These are phyloP conservation scores for Neopelma chrysocephalum DNA, from an alignment of 2,797 vertebrate genomes.

Conservation along the genomic window DNA sequence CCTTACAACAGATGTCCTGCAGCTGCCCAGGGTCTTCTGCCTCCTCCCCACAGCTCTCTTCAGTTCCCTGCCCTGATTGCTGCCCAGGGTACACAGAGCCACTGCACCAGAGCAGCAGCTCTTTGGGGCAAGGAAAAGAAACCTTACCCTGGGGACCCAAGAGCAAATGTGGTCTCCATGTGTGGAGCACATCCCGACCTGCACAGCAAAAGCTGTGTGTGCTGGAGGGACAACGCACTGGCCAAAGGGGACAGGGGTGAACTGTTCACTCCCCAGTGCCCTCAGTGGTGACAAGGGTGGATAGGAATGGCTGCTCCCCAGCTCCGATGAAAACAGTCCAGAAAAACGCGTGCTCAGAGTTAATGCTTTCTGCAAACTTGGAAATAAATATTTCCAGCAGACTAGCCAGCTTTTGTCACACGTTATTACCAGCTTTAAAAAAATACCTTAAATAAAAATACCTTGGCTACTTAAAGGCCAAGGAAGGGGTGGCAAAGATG, in stretches of 20 bases:
- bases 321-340: neutral
- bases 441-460: neutral
- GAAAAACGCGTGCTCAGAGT: neutral
- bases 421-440: neutral
- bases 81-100: neutral
- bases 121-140: neutral
- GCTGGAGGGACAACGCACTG: rapidly evolving
- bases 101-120: neutral
- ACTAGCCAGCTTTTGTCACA: slow-evolving; percentile 49
- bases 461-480: neutral
- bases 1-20: neutral
- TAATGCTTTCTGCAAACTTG: slow-evolving; percentile 52
- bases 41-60: neutral
- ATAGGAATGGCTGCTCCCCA: neutral
- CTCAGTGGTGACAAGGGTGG: neutral
- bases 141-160: no score
- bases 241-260: neutral
- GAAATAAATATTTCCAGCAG: neutral
- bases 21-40: neutral
- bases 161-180: rapidly evolving
- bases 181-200: rapidly evolving
- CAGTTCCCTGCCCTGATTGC: neutral
- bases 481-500: neutral
- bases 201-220: neutral
- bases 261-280: neutral